These are phyloP conservation scores for Chymomyza procnemis DNA, from an alignment of 2,888 invertebrate genomes.

Conservation along the genomic window DNA sequence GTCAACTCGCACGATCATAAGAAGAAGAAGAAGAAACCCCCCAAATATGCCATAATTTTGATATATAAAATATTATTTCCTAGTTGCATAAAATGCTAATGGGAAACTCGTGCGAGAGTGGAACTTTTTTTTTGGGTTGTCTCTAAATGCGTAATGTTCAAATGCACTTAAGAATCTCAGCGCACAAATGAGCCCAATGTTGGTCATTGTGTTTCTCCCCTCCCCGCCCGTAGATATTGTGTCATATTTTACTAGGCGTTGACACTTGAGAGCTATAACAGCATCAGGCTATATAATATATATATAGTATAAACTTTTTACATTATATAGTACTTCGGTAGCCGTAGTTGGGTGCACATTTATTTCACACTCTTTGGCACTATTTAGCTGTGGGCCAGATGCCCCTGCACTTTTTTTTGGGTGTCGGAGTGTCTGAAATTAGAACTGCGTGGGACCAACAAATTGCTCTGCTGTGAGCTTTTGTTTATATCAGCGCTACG, in stretches of 20 bases:
- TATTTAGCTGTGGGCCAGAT: background rate
- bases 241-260: slow-evolving; percentile 11
- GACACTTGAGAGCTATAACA: background rate
- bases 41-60: background rate
- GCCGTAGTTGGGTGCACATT: background rate
- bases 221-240: slow-evolving; percentile 29
- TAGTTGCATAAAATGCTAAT: background rate
- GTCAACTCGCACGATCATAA: background rate
- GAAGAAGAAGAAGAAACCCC: background rate
- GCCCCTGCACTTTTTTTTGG: slow-evolving; percentile 21
- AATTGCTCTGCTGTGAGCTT: background rate
- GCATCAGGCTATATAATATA: background rate
- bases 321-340: background rate
- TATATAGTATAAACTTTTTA: background rate
- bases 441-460: slow-evolving; percentile 60
- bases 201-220: slow-evolving; percentile 35
- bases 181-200: slow-evolving; percentile 48
- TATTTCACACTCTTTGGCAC: background rate
- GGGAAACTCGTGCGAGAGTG: background rate
- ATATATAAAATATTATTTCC: background rate
- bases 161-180: slow-evolving; percentile 59
- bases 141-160: slow-evolving; percentile 50
- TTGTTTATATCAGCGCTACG: slow-evolving; percentile 1
- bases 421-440: slow-evolving; percentile 40
- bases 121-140: background rate